These are phyloP conservation scores for Tangara arthus DNA, from an alignment of 2,797 vertebrate genomes.

Conservation along the genomic window DNA sequence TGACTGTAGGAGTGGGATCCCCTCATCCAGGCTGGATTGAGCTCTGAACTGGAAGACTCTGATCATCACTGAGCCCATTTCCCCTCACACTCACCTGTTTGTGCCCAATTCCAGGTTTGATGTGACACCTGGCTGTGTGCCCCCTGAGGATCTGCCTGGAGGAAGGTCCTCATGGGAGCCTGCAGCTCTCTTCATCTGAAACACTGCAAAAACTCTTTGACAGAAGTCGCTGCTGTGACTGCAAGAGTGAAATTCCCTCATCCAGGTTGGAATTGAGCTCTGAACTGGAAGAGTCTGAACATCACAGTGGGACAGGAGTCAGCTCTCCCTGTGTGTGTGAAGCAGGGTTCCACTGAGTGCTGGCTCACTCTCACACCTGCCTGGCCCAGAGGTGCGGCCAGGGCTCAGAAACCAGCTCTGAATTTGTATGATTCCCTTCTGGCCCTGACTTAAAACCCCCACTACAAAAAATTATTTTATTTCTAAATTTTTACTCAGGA, in stretches of 20 bases:
- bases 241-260: too few species aligned
- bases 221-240: too few species aligned
- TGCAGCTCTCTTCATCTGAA: too few species aligned
- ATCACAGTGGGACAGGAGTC: neutral
- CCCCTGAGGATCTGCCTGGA: too few species aligned
- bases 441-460: neutral
- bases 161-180: too few species aligned
- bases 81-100: too few species aligned
- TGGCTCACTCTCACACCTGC: neutral
- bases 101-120: too few species aligned
- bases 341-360: neutral
- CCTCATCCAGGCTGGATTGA: too few species aligned
- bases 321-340: neutral
- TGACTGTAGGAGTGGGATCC: too few species aligned
- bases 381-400: neutral
- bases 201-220: too few species aligned
- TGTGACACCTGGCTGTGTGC: too few species aligned
- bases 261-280: too few species aligned
- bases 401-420: neutral
- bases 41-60: neutral
- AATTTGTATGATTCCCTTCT: neutral
- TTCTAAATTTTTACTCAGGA: neutral
- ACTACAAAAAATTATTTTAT: neutral
- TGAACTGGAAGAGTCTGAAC: neutral
- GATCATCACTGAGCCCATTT: neutral